These are phyloP conservation scores for Fringilla coelebs DNA, from an alignment of 2,797 vertebrate genomes.

Conservation along the genomic window DNA sequence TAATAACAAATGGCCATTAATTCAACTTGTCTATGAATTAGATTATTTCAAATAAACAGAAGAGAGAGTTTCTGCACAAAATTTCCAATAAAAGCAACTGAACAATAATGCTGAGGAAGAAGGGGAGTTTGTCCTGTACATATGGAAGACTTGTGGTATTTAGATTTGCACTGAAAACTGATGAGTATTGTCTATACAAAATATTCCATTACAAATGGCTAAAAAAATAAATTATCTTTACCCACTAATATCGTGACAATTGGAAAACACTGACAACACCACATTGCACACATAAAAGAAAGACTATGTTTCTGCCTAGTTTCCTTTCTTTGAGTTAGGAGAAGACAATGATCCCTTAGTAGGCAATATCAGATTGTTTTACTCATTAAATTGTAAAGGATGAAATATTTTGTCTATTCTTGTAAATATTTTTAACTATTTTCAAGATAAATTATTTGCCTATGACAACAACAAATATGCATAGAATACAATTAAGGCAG, in stretches of 20 bases:
- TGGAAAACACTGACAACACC: neutral
- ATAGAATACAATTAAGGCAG: constrained; percentile 10
- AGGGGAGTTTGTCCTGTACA: neutral
- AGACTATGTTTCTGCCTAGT: neutral
- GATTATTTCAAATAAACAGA: neutral
- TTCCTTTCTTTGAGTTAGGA: neutral
- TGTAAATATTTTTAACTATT: neutral
- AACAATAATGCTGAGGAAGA: neutral
- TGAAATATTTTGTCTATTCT: neutral
- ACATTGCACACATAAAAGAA: neutral
- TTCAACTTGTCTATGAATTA: neutral
- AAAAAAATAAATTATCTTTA: neutral
- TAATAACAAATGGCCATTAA: neutral
- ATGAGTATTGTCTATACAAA: neutral
- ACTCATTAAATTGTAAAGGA: neutral
- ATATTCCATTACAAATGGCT: neutral
- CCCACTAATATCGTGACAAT: neutral
- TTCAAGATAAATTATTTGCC: neutral
- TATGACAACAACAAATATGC: neutral
- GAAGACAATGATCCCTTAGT: neutral
- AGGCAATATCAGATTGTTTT: neutral
- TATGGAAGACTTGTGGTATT: neutral
- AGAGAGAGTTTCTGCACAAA: neutral
- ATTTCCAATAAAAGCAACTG: neutral
- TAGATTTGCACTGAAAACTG: neutral